Base-by-base conservation (phyloP, 2,797 vertebrate genomes). In the Emys orbicularis region DNA sequence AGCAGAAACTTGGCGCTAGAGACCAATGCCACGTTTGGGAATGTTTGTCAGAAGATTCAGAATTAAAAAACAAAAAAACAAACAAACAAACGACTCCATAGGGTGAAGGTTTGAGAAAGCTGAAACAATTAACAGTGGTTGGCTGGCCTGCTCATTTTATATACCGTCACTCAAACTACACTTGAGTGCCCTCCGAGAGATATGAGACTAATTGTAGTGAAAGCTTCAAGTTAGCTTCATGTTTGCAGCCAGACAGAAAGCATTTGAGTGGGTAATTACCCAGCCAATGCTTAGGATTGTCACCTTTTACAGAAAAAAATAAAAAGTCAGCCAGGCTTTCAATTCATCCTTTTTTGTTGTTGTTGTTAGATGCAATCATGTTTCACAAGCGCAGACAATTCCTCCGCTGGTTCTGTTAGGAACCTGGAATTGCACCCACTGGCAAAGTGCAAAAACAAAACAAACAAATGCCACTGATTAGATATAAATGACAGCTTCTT, bases 81-180 rank as follows among this genome's bases (percentile, higher is more conserved):
- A 12, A 13, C 49, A 61, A 61, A 54, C 21, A 16, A 61, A 37
- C 12, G 25, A 27, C 37, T 74, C 41, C 25, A 16, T 13, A 47
- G 27, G 41, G 41, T 16, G 41, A 47, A 44, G 25, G 7, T 29
- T 25, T 47, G 23, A 76, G 27, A 47, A 57, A 31, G 10, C 81
- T 15, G 44, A 52, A 25, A 68, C 4, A 27, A 47, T 76, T 47
- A 77, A 29, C 15, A 84, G 83, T n/a, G 44, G 29, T 21, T 41
- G 0, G 56, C 68, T 56, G 16, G 11, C 52, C 68, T 5, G 8
- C 29, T 29, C 12, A 3, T 3, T 44, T 44, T 5, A 3, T 21
- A 37, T 41, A 47, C 6, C 4, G 6, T 54, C 27, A 12, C 25
- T 52, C 83, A 72, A 34, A 21, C 47, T 4, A 21, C 83, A 47